Percentiles rank a stretch among this genome's conserved stretches.
Conservation (phyloP, 2,797 vertebrate genomes). For the Sebastes iracundus region DNA sequence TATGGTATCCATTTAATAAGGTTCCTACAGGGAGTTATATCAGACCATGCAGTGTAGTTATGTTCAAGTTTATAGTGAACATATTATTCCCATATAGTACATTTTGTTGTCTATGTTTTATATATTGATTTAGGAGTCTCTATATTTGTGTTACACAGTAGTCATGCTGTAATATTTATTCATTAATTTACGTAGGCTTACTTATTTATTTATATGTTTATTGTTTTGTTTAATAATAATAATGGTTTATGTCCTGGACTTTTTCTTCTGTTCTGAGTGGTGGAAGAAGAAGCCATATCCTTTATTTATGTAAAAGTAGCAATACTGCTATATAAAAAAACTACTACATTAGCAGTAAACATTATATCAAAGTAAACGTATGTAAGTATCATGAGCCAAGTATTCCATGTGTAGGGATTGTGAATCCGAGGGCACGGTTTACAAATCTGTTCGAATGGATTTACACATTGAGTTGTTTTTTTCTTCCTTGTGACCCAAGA, state of each 20-base stretch:
- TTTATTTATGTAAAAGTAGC: neutral
- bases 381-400: neutral
- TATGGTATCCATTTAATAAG: neutral
- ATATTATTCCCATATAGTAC: neutral
- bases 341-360: neutral
- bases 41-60: neutral
- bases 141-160: neutral
- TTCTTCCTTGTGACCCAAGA: too few species aligned
- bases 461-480: neutral
- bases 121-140: neutral
- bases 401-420: neutral
- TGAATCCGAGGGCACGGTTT: neutral
- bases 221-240: neutral
- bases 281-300: neutral
- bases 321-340: neutral
- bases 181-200: fast-evolving
- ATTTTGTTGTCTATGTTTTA: neutral
- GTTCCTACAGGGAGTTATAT: neutral
- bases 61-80: neutral
- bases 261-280: neutral
- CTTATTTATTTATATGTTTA: neutral
- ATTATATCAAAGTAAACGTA: fast-evolving
- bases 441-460: fast-evolving
- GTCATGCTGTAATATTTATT: neutral
- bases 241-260: neutral